Evolutionary conservation across 2,797 vertebrate species (phyloP), one percentile per base, ranked within the genome.

Genomic region (Hippoglossus hippoglossus): DNA sequence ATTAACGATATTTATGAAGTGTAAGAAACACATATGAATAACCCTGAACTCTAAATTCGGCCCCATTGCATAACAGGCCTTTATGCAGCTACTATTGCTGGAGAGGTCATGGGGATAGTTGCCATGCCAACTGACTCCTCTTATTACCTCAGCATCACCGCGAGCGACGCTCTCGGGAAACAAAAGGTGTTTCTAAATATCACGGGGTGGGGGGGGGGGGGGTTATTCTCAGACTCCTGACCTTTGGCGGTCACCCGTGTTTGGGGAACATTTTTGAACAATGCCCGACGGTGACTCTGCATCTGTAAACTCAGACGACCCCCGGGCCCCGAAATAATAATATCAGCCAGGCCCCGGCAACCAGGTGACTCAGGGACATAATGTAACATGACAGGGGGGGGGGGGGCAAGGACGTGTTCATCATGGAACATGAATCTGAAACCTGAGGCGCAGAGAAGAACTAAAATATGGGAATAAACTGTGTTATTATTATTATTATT

Each of bases 211-310:
- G 34, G 67, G 79, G 1, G 34, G 67, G 79, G 28, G 55, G 34
- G 67, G 79, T 86, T 90, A 91, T 92, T 93, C 87, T 86, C 69
- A 89, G 86, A 83, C 65, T 58, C n/a, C 67, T 89, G 87, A 93
- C 91, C 91, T 93, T 93, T 93, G 63, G 55, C 7, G 72, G 68
- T 71, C 76, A 18, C 64, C 79, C 28, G 2, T 91, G 91, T 89
- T 91, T 89, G 76, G 82, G 81, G 86, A 89, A 92, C 88, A 90
- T 92, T 90, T 90, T 53, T 64, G 59, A 88, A 91, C 90, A 91
- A 92, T 90, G 76, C 49, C 71, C 11, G 19, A 46, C 22, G 41
- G 72, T 65, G 79, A 85, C 75, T 73, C 63, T 57, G 73, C 79
- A 59, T 55, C 59, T 73, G 71, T 21, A 69, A 71, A 82, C 55